phyloP scores from a whole-genome alignment of 53 echinoderm and acorn worm genomes.

The Zoroaster sp. region DNA sequence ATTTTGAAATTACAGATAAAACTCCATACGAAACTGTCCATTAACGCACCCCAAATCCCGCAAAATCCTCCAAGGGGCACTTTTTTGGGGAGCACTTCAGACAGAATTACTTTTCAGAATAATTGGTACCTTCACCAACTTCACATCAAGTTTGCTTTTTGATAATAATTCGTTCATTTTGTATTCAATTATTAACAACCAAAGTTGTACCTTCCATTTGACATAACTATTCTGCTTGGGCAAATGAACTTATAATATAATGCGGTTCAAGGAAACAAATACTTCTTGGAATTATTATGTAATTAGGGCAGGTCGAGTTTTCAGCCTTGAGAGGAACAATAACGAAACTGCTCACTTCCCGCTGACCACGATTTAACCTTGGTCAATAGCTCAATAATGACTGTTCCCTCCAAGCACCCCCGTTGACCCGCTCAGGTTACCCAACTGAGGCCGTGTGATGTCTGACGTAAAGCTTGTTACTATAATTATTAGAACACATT shows the following conservation, averaged over 20 bases:
- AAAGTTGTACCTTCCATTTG: too few species aligned
- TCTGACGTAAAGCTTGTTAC: conserved; percentile 21
- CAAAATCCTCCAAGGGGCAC: too few species aligned
- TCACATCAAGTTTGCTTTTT: too few species aligned
- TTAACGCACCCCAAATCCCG: too few species aligned
- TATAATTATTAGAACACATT: neutral
- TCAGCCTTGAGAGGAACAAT: neutral
- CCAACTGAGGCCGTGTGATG: conserved; percentile 6
- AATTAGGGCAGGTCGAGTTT: neutral
- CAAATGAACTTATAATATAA: neutral
- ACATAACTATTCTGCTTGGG: too few species aligned
- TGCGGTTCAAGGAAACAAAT: neutral
- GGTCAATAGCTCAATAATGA: neutral
- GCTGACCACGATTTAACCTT: neutral
- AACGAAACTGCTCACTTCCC: neutral
- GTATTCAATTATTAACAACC: too few species aligned
- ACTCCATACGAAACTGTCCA: too few species aligned
- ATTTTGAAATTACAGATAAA: too few species aligned
- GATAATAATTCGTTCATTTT: too few species aligned
- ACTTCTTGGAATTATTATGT: neutral
- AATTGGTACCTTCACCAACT: too few species aligned
- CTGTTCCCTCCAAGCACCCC: neutral
- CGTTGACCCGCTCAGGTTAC: conserved; percentile 51
- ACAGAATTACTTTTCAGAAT: too few species aligned
- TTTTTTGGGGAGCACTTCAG: too few species aligned